Percentiles rank a stretch among this genome's conserved stretches.
These are phyloP conservation scores for Romanogobio albipinnatus DNA, from an alignment of 2,113 vertebrate genomes.

Conservation along the genomic window DNA sequence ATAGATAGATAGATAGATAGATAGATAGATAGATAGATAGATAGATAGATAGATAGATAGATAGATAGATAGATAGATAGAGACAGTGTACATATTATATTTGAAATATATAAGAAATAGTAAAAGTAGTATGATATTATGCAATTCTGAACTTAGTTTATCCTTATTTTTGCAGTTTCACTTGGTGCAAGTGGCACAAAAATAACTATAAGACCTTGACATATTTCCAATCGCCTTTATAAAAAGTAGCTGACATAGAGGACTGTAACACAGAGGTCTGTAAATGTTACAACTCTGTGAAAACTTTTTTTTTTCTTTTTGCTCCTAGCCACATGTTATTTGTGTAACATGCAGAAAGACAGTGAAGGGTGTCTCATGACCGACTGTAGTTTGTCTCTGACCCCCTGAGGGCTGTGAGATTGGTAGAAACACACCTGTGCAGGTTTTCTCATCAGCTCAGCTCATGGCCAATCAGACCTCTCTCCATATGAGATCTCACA, in stretches of 20 bases:
- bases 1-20: background rate
- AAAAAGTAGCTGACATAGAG: background rate
- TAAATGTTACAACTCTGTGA: background rate
- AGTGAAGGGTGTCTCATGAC: conserved; percentile 15
- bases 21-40: too few species aligned
- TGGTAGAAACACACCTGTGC: conserved; percentile 37
- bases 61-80: background rate
- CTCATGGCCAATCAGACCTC: conserved; percentile 28
- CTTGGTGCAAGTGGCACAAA: too few species aligned
- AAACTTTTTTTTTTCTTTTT: background rate
- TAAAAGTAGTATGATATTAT: too few species aligned
- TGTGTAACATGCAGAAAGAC: conserved; percentile 7
- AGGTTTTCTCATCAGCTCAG: conserved; percentile 29
- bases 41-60: background rate
- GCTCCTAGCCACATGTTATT: background rate
- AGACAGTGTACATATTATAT: too few species aligned
- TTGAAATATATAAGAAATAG: too few species aligned
- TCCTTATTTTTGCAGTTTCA: too few species aligned
- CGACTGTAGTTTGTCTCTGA: background rate
- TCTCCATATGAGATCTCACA: conserved; percentile 24
- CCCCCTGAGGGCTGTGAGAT: conserved; percentile 30
- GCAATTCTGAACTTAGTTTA: too few species aligned
- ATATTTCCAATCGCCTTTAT: background rate
- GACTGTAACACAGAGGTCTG: background rate
- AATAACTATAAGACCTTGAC: background rate